A percentile compares a stretch with the other conserved stretches of the same genome.
phyloP scores from a whole-genome alignment of 2,797 vertebrate genomes.

The Falco biarmicus region DNA sequence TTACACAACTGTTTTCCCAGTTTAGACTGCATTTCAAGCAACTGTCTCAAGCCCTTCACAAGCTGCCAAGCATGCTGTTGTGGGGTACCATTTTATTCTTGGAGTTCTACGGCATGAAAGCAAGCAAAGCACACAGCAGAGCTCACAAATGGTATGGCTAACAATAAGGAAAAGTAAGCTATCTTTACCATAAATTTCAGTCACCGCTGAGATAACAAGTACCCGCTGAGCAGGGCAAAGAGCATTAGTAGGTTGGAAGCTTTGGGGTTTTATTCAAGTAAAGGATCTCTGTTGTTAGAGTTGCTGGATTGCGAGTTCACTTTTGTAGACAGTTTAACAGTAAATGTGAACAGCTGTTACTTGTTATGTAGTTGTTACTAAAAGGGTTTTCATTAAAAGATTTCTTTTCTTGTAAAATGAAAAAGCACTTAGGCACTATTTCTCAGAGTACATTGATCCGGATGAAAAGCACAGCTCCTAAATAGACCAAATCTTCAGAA shows the following conservation, averaged over 20 bases:
- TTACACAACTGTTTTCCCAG: background rate
- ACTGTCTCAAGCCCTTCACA: background rate
- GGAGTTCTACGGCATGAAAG: background rate
- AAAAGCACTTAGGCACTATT: background rate
- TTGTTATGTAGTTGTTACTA: background rate
- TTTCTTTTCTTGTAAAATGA: background rate
- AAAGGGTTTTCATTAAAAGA: constrained; percentile 4
- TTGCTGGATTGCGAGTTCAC: background rate
- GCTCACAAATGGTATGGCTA: background rate
- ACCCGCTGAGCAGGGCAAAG: background rate
- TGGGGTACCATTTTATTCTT: background rate
- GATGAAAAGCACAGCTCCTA: background rate
- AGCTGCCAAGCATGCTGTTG: background rate
- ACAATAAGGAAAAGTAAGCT: background rate
- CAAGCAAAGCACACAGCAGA: background rate
- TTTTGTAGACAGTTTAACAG: background rate
- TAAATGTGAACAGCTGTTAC: background rate
- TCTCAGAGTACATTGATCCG: background rate
- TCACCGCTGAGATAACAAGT: constrained; percentile 16
- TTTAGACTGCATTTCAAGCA: background rate
- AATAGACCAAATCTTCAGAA: background rate
- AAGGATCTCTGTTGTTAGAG: background rate
- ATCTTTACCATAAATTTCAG: background rate
- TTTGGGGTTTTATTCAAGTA: background rate
- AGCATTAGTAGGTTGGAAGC: background rate